Evolutionary conservation across 2,888 invertebrate genomes (phyloP), one percentile per base, ranked within the genome.

Genomic region (Tipula lateralis): DNA sequence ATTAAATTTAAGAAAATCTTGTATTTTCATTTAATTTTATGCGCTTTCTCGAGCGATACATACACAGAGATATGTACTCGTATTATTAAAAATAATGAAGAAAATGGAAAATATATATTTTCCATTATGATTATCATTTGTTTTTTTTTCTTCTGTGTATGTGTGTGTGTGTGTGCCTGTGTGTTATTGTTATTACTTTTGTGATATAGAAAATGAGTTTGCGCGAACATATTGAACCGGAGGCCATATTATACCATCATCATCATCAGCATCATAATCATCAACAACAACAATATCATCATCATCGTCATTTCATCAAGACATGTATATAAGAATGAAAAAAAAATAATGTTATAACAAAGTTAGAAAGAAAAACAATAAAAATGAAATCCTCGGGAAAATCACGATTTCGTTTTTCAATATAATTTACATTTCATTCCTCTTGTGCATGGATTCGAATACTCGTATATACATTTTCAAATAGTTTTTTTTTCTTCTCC

Each of bases 161-260:
- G n/a, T 50, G 16, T 50, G 3, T 24, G n/a, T n/a, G n/a, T n/a
- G 3, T 3, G n/a, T 50, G n/a, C 16, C 3, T 50, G 3, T 24
- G 7, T 66, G 66, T 66, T 66, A 66, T 66, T 66, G 66, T 66
- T 66, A 66, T 66, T 66, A 66, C 66, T 66, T 66, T 66, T 66
- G 66, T 66, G 66, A 66, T 82, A 82, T 30, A 82, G 82, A 82
- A 82, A 82, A 82, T 82, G 82, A 82, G 82, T 82, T 82, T 82
- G 82, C 82, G 82, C 82, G 82, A 82, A 82, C 82, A 82, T 82
- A 82, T 82, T 82, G 82, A 82, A 82, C 82, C 82, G 82, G 82
- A 82, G 82, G 82, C 82, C 82, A 82, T 82, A 82, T 82, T 82
- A 82, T 82, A 66, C 24, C 29, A 30, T 30, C 82, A 82, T 82